Conservation (phyloP, 2,113 vertebrate species). For the Phaethon lepturus region DNA sequence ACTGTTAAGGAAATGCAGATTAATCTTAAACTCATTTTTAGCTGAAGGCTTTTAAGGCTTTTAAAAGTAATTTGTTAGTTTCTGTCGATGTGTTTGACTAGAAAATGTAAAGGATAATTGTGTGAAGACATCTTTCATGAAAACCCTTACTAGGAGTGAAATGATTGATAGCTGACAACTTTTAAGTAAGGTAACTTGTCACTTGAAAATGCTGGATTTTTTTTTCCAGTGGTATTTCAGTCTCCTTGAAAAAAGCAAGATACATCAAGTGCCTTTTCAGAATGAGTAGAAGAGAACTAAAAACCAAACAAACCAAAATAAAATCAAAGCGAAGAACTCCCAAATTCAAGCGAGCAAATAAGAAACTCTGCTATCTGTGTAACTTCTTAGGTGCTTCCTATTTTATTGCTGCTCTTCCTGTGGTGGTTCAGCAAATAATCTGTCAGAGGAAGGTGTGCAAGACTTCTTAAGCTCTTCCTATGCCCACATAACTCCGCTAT, state of each 20-base stretch:
- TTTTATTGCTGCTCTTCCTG: slow-evolving; percentile 21
- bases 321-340: neutral
- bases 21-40: neutral
- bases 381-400: neutral
- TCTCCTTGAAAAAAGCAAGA: slow-evolving; percentile 14
- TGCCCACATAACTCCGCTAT: neutral
- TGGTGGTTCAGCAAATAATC: slow-evolving; percentile 1
- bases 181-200: neutral
- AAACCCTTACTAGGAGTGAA: neutral
- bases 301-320: neutral
- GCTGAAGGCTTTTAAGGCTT: neutral
- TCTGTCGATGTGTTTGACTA: neutral
- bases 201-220: neutral
- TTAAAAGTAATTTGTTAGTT: neutral
- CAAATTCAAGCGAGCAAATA: neutral
- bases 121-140: neutral
- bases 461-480: neutral
- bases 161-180: neutral
- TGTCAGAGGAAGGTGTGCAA: no score
- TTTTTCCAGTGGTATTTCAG: neutral
- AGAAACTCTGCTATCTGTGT: neutral
- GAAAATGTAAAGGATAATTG: slow-evolving; percentile 19
- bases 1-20: neutral
- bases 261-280: slow-evolving; percentile 47
- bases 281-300: slow-evolving; percentile 59